Evolutionary conservation across 2,113 vertebrate genomes (phyloP), one percentile per base, ranked within the genome.

Genomic region (Tympanuchus pallidicinctus): DNA sequence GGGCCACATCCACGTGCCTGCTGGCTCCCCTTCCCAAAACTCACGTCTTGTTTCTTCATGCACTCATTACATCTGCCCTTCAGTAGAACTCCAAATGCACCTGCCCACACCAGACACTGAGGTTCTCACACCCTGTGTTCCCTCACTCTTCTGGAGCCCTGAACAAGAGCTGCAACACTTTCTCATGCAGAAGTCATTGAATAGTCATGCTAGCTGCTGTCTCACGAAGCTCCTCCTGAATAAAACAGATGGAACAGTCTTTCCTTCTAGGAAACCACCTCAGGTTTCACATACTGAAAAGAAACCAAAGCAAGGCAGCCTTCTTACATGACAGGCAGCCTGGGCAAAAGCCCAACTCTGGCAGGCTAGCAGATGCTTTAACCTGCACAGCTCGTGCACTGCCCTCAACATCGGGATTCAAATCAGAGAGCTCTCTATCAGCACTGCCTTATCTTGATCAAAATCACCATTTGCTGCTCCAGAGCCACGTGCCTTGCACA

Each of bases 21-120:
- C 47, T 40, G 63, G 28, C 63, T 85, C 36, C 27, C 43, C 63
- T 65, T 69, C 3, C 6, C 27, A 69, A 64, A 79, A 30, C 3
- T 20, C 27, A 45, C 0, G 1, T 59, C 36, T 36, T 64, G 21
- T 45, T 59, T 52, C 48, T 64, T 54, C 47, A 63, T 0, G 1
- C 36, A 22, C 27, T 34, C 38, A 34, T 32, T 2, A 22, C 10
- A 42, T 34, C 40, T 56, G 16, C 60, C 34, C 17, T 70, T 74
- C 27, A 69, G 34, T 3, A 70, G 27, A 13, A 14, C 42, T 61
- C 36, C 22, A 18, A 18, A 30, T 1, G 2, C 8, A n/a, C 25
- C 18, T 47, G 19, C 34, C 56, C 30, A 67, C 48, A 50, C 48
- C 48, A 50, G 45, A 67, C 18, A 34, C 24, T 6, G 7, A 59